A percentile compares a stretch with the other conserved stretches of the same genome.
These are phyloP conservation scores for Sebastes nivosus DNA, from an alignment of 2,797 vertebrate genomes.

Conservation along the genomic window DNA sequence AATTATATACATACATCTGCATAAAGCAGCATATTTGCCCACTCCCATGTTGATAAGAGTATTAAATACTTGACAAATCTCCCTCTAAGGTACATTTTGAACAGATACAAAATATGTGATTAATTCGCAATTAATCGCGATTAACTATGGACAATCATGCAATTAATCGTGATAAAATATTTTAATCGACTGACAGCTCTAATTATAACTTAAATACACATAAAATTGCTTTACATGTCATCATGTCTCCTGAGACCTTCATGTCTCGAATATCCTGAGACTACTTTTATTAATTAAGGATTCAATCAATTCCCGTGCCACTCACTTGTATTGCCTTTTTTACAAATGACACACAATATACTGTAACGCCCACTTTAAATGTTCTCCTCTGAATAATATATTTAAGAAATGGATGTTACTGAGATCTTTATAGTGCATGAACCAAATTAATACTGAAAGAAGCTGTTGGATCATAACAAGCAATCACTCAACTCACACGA, in stretches of 20 bases:
- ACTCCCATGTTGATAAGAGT: no score
- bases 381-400: neutral
- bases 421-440: neutral
- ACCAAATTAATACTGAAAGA: neutral
- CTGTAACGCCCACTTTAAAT: neutral
- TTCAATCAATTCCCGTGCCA: neutral
- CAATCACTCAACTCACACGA: slow-evolving; percentile 13
- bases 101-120: no score
- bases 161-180: no score
- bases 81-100: no score
- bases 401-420: neutral
- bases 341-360: neutral
- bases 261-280: neutral
- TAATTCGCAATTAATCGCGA: no score
- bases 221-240: neutral
- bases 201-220: neutral
- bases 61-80: no score
- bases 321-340: neutral
- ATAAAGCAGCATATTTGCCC: no score
- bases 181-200: no score
- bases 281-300: neutral
- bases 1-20: no score
- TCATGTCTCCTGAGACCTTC: neutral
- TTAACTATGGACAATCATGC: no score
- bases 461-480: neutral